Evolutionary conservation across 2,888 invertebrate genomes (phyloP), one percentile per base, ranked within the genome.

Genomic region (Gymnocheta viridis): DNA sequence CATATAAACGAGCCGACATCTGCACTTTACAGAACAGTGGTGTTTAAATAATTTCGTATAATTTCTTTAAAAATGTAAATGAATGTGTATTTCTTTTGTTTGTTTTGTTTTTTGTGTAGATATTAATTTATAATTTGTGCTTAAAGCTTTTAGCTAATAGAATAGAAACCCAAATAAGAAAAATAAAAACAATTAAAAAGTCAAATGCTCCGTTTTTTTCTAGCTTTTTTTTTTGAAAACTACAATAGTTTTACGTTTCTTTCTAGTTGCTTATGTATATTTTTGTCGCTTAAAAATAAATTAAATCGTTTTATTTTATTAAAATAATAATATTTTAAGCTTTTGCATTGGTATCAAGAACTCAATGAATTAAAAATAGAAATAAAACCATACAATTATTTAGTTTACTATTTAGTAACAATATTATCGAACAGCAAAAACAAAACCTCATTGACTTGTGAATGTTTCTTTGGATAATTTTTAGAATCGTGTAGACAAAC

Each of bases 121-220:
- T 38, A n/a, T 14, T 67, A 5, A 9, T 62, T 54, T 54, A 56
- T 56, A 32, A 32, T 72, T 72, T 56, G 2, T 29, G 64, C 56
- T 77, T 73, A 56, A 38, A 77, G 77, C 77, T 81, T 81, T 74
- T 69, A 81, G 73, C 17, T 67, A 51, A 29, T 49, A 73, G 66
- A 58, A 79, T 27, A 72, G 19, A 56, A 72, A 38, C 12, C 17
- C 3, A 19, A 72, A 29, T 7, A 22, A 12, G 64, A 47, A 19
- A 73, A n/a, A 29, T 38, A 38, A 32, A 32, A 32, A 32, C 32
- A 9, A 9, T 7, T 32, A 69, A 72, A 77, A 81, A 82, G 85
- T 85, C 85, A 85, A 85, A 85, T 82, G 85, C 85, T 85, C 80
- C 35, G 62, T 76, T 73, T 84, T 54, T 76, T 84, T 47, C 47